Evolutionary conservation across 2,113 vertebrate genomes (phyloP), one percentile per base, ranked within the genome.

Genomic region (Cricetomys ansorgei): DNA sequence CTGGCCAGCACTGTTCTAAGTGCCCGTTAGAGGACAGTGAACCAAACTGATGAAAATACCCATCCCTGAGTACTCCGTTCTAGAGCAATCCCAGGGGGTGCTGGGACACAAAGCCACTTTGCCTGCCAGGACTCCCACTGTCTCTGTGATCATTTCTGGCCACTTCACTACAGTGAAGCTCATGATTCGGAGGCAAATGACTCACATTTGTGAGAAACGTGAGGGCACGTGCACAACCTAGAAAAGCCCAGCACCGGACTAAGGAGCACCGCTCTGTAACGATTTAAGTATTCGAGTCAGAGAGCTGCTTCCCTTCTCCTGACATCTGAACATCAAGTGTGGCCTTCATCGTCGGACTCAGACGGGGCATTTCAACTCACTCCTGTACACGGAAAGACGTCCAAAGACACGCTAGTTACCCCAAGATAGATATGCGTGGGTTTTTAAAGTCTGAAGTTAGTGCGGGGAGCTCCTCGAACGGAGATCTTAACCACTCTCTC

Each of bases 321-420:
- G 67, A 67, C 1, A 5, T 87, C 65, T 77, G 34, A 94, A 75
- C n/a, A 86, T n/a, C 85, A 76, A 89, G 43, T 43, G 8, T 23
- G 7, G 91, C 86, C 77, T 59, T 0, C 88, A 92, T 90, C 70
- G 96, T 29, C 77, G 80, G 55, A 89, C 45, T 94, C 50, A 59
- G 10, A 2, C 0, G 12, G n/a, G 25, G 43, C 89, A 87, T 0
- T 40, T 62, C 43, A 34, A 69, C 70, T 93, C 67, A 12, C 80
- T 95, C 72, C 89, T 77, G 77, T 3, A 53, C 7, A 43, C 11
- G 37, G 64, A 94, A 86, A 25, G 81, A 53, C 2, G 17, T 27
- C 76, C 86, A 16, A 29, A 62, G 85, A 79, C 69, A 37, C n/a
- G 93, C 53, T 40, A 2, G 34, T n/a, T 73, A 40, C 67, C 40